Conservation (phyloP, 2,113 vertebrate species). For the Scomber colias region DNA sequence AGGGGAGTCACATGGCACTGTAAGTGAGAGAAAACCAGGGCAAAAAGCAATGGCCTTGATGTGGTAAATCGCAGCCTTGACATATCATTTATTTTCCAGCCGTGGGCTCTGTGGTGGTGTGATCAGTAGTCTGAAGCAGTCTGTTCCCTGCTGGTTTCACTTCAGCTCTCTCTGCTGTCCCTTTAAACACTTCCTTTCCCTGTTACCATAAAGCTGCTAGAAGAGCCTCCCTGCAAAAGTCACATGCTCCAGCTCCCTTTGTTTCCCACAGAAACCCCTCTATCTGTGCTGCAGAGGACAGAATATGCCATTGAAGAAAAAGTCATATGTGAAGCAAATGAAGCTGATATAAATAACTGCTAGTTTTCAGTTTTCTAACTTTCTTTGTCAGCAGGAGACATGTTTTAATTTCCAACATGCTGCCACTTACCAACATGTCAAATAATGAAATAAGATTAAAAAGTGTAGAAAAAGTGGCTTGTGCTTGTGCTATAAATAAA, state of each 20-base stretch:
- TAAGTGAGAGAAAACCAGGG: not conserved
- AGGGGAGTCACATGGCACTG: not conserved
- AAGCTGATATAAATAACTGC: not conserved
- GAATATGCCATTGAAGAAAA: not conserved
- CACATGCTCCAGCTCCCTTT: conserved; percentile 80
- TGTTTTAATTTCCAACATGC: not conserved
- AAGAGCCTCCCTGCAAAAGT: conserved; percentile 78
- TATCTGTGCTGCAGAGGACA: conserved; percentile 15
- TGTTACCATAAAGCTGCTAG: conserved; percentile 79
- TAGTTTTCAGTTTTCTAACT: not conserved
- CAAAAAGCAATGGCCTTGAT: not conserved
- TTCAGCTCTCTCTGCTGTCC: conserved; percentile 59
- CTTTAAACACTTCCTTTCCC: conserved; percentile 72
- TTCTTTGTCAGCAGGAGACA: not conserved
- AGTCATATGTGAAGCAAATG: not conserved
- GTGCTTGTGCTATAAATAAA: not conserved
- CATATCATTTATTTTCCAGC: conserved; percentile 6
- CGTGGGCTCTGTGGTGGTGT: not conserved
- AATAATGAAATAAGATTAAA: not conserved
- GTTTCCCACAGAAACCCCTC: conserved; percentile 56
- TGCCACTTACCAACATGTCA: not conserved
- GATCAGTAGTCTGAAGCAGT: conserved; percentile 19
- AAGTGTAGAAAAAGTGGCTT: not conserved
- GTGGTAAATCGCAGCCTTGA: not conserved
- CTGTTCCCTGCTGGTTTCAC: conserved; percentile 40